Evolutionary conservation across 2,888 invertebrate genomes (phyloP), one percentile per base, ranked within the genome.

Genomic region (Heliconius hortense): DNA sequence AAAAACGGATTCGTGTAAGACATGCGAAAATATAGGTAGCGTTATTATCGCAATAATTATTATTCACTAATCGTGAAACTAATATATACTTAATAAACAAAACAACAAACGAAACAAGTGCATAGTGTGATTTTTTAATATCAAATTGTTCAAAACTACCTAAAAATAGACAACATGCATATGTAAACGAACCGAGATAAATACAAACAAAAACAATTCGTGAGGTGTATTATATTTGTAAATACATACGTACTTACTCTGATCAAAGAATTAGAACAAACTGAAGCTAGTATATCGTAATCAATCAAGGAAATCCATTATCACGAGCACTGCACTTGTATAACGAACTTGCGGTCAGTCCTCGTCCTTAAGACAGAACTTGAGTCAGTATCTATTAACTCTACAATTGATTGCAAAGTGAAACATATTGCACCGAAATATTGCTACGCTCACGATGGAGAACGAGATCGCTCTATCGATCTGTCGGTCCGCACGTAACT

Each of bases 341-440:
- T 75, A 67, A 60, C 84, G 82, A 86, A 75, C 73, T 77, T 76
- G 69, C 79, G 67, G 73, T 76, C 76, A 79, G 80, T 79, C 74
- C 78, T 80, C 77, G 78, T 77, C 77, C 80, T 77, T 82, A 80
- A 1, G 31, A 74, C 66, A 76, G 72, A 77, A 76, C 76, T 73
- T 76, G 53, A 75, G 76, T 77, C 71, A 76, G 74, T 77, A 76
- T 76, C 78, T 76, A 79, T 70, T 76, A 77, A 77, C 76, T 79
- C 72, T 76, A 80, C 74, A 74, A 86, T 86, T 84, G 88, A 90
- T 88, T 89, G 89, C 88, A 87, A 71, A 71, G 39, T 56, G 77
- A 73, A 79, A 79, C 83, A 84, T 90, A 91, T 91, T 91, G 90
- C 91, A 92, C 89, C 84, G 81, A 84, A 86, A 85, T 88, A 89